Percentiles rank a stretch among this genome's conserved stretches.
phyloP scores from a whole-genome alignment of 1,140 invertebrate species.

The Onthophagus taurus region DNA sequence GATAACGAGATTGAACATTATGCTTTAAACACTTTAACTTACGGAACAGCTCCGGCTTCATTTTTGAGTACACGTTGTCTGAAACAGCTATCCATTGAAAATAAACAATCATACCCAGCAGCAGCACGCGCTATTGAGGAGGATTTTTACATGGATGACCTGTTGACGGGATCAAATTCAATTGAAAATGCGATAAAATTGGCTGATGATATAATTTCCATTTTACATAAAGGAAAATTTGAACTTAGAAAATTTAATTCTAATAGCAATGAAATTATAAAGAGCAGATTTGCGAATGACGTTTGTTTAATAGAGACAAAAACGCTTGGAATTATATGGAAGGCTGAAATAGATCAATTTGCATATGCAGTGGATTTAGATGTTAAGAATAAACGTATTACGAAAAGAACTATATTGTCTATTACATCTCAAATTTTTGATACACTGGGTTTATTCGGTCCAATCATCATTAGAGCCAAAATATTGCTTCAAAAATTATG shows the following conservation, averaged over 20 bases:
- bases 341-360: constrained; percentile 2
- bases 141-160: not conserved
- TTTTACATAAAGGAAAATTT: constrained; percentile 25
- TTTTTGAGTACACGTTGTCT: constrained; percentile 33
- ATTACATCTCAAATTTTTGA: not conserved
- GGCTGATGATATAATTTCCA: not conserved
- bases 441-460: not conserved
- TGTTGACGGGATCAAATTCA: constrained; percentile 10
- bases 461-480: not conserved
- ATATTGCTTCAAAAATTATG: constrained; percentile 5
- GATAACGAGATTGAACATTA: constrained; percentile 25
- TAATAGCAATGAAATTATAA: constrained; percentile 18
- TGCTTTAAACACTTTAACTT: constrained; percentile 35
- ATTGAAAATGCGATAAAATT: constrained; percentile 21
- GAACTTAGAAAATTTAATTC: constrained; percentile 35
- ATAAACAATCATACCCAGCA: constrained; percentile 19
- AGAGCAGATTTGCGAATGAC: not conserved
- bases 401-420: not conserved
- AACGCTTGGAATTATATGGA: constrained; percentile 22
- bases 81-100: constrained; percentile 24
- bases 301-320: constrained; percentile 14
- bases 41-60: constrained; percentile 35
- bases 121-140: constrained; percentile 1
- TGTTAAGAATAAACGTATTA: constrained; percentile 10
- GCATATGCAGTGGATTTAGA: not conserved